A percentile compares a stretch with the other conserved stretches of the same genome.
These are phyloP conservation scores for Haemorhous mexicanus DNA, from an alignment of 2,113 vertebrate species.

Conservation along the genomic window DNA sequence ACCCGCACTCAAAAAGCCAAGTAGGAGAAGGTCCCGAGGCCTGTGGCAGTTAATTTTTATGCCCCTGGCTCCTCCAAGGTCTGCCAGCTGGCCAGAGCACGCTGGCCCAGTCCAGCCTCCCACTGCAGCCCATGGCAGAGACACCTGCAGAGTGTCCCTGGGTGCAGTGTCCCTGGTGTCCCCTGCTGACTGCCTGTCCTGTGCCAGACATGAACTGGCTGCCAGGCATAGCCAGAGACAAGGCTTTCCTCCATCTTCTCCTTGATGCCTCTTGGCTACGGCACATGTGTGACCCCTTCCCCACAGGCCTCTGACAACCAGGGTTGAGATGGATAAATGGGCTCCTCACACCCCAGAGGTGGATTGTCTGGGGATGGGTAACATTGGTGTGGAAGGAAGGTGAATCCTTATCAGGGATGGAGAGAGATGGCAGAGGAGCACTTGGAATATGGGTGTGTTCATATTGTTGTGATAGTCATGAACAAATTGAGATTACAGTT, in stretches of 20 bases:
- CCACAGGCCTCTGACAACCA: background rate
- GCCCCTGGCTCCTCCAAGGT: background rate
- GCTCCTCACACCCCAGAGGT: background rate
- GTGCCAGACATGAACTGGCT: too few species aligned
- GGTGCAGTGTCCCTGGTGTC: background rate
- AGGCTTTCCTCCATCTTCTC: background rate
- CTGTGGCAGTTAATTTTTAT: background rate
- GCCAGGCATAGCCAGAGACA: background rate
- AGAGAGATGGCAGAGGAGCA: background rate
- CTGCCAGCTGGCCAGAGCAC: background rate
- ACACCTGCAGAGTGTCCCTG: background rate
- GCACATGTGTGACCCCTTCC: background rate
- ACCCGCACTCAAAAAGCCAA: too few species aligned
- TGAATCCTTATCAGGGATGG: background rate
- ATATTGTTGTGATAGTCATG: background rate
- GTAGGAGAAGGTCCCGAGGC: background rate
- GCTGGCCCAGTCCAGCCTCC: background rate
- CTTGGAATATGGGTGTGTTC: background rate
- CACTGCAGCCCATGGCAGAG: background rate
- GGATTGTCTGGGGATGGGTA: background rate
- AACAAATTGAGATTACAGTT: background rate
- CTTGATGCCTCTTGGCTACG: background rate
- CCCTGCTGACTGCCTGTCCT: background rate
- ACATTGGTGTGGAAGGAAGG: background rate
- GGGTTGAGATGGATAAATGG: background rate